Evolutionary conservation across 2,888 invertebrate genomes (phyloP), one percentile per base, ranked within the genome.

Genomic region (Hemaris fuciformis): DNA sequence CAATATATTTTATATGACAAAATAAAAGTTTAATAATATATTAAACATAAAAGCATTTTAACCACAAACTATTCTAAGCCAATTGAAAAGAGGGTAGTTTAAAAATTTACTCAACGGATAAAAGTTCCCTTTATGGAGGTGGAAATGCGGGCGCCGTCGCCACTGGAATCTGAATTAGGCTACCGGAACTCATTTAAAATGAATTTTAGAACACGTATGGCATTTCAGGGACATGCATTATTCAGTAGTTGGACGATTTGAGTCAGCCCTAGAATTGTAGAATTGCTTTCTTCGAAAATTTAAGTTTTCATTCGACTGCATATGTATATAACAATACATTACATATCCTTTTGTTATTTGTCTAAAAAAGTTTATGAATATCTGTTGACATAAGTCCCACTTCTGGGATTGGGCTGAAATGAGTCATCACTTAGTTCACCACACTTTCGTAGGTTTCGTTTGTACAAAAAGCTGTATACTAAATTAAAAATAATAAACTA

Each of bases 141-240:
- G 18, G 53, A 53, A 53, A 53, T 53, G 27, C 53, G 53, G 15
- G 27, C 53, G 53, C 8, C 53, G 27, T 10, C 53, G 18, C 31
- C 10, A 18, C 53, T 53, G 18, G 53, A 15, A 53, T 53, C 15
- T 31, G 18, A 31, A 48, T 48, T 3, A 48, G 48, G 48, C 48
- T 25, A 27, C 25, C 48, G 48, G 27, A 48, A 53, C 53, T 53
- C 53, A 53, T 53, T 31, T 53, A 31, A 53, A 31, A 53, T 53
- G 8, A 27, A 53, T 31, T 27, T 53, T 31, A 10, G 10, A 31
- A 31, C 53, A 5, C 31, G 20, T 53, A 53, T 53, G 31, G 27
- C 31, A 15, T 31, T 53, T 10, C 10, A 27, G 48, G 27, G 10
- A 18, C 18, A 53, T 53, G 18, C 18, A 10, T 53, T 53, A 53